Evolutionary conservation across 2,888 invertebrate species (phyloP).

Genomic region (Cacoxenus indagator): DNA sequence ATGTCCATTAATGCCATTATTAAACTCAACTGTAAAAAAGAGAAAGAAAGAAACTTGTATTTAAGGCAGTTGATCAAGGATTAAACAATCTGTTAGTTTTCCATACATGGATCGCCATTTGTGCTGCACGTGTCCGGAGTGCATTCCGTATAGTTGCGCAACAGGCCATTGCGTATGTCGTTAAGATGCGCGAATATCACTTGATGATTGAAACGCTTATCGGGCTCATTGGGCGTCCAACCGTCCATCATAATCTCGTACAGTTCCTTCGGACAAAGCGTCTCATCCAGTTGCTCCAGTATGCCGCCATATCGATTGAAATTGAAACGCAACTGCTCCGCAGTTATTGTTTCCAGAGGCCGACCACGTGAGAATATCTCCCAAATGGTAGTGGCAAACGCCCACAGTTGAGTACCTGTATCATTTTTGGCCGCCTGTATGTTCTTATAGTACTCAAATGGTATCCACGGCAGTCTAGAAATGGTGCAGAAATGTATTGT

Average conservation of each 20-base stretch:
- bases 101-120: slow-evolving; percentile 3
- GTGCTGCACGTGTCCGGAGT: slow-evolving; percentile 32
- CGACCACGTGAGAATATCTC: slow-evolving; percentile 89
- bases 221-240: slow-evolving; percentile 83
- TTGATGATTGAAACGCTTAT: slow-evolving; percentile 82
- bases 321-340: slow-evolving; percentile 48
- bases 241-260: slow-evolving; percentile 82
- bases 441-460: slow-evolving; percentile 84
- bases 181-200: slow-evolving; percentile 77
- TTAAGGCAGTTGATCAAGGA: no score
- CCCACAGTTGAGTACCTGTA: slow-evolving; percentile 88
- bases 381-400: slow-evolving; percentile 92
- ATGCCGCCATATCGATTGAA: slow-evolving; percentile 72
- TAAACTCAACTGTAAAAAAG: background rate
- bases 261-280: slow-evolving; percentile 82
- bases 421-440: slow-evolving; percentile 77
- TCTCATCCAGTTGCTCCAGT: slow-evolving; percentile 77
- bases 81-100: background rate
- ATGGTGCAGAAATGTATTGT: background rate
- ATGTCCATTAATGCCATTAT: background rate
- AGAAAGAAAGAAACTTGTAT: background rate
- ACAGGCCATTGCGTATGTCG: slow-evolving; percentile 48
- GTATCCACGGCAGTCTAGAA: slow-evolving; percentile 88
- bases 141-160: slow-evolving; percentile 42
- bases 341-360: slow-evolving; percentile 61